Evolutionary conservation across 1,140 invertebrate genomes (phyloP).

Genomic region (Eubasilissa regina): DNA sequence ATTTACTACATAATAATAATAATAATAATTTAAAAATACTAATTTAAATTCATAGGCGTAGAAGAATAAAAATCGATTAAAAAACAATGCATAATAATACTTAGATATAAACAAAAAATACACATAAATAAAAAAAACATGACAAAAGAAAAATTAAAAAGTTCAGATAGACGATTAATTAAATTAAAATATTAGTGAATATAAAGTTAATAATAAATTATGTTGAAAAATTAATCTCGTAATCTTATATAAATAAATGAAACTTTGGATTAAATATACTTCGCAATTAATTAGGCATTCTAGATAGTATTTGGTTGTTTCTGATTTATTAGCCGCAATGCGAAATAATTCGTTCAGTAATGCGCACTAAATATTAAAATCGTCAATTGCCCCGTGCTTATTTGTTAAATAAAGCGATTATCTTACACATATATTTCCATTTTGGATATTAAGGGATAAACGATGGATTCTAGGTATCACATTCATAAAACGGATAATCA

Average conservation of each 20-base stretch:
- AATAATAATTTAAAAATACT: too few relatives aligned
- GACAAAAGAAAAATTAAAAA: neutral
- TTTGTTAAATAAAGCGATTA: neutral
- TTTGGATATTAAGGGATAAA: too few relatives aligned
- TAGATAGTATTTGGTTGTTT: neutral
- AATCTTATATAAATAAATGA: neutral
- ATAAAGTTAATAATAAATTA: neutral
- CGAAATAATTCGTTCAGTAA: slow-evolving; percentile 5
- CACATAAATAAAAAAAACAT: too few relatives aligned
- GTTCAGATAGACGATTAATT: too few relatives aligned
- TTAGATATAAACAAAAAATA: too few relatives aligned
- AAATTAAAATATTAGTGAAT: too few relatives aligned
- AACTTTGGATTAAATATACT: neutral
- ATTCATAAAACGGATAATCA: too few relatives aligned
- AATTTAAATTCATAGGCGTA: too few relatives aligned
- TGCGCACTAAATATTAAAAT: neutral
- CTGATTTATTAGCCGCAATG: slow-evolving; percentile 31
- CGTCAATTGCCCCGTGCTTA: neutral
- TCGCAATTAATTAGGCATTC: neutral
- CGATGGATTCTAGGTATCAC: too few relatives aligned
- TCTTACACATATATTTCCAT: neutral
- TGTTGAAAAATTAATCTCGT: neutral
- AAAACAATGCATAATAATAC: too few relatives aligned
- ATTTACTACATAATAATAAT: too few relatives aligned
- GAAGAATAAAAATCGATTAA: too few relatives aligned